phyloP scores from a whole-genome alignment of 1,140 invertebrate species.

The Zaprionus lachaisei region DNA sequence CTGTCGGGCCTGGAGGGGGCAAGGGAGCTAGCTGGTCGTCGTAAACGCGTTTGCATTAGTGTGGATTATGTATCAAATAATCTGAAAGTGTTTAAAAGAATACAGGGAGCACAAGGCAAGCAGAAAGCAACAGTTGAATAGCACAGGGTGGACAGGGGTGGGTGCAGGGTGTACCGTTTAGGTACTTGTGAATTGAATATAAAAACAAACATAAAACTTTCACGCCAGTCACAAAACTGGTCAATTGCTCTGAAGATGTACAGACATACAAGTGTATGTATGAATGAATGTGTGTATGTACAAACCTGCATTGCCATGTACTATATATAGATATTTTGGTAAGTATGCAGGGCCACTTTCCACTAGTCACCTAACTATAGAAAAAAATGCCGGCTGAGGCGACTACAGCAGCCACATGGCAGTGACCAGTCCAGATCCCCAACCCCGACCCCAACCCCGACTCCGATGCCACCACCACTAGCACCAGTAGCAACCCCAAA shows the following conservation, averaged over 20 bases:
- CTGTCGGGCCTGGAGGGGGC: slow-evolving; percentile 8
- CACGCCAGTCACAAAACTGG: slow-evolving; percentile 46
- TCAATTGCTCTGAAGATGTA: slow-evolving; percentile 28
- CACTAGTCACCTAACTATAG: slow-evolving; percentile 56
- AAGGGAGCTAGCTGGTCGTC: not conserved
- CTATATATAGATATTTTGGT: slow-evolving; percentile 13
- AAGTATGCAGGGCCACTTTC: slow-evolving; percentile 38
- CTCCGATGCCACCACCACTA: not conserved
- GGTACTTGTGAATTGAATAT: slow-evolving; percentile 76
- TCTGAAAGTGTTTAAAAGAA: slow-evolving; percentile 46
- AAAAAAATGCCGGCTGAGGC: slow-evolving; percentile 58
- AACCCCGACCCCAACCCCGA: slow-evolving; percentile 6
- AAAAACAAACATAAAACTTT: slow-evolving; percentile 80
- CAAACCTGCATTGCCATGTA: slow-evolving; percentile 10
- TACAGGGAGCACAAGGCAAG: slow-evolving; percentile 5
- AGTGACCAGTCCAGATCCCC: slow-evolving; percentile 47
- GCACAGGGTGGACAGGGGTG: not conserved
- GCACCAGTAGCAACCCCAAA: slow-evolving; percentile 1
- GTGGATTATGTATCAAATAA: slow-evolving; percentile 68
- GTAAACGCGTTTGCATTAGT: slow-evolving; percentile 66
- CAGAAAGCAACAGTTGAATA: slow-evolving; percentile 59
- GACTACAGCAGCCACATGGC: slow-evolving; percentile 41
- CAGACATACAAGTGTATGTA: not conserved
- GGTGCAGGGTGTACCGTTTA: slow-evolving; percentile 16
- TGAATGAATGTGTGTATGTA: slow-evolving; percentile 29